Evolutionary conservation across 2,113 vertebrate genomes (phyloP).

Genomic region (Ptyas mucosa): DNA sequence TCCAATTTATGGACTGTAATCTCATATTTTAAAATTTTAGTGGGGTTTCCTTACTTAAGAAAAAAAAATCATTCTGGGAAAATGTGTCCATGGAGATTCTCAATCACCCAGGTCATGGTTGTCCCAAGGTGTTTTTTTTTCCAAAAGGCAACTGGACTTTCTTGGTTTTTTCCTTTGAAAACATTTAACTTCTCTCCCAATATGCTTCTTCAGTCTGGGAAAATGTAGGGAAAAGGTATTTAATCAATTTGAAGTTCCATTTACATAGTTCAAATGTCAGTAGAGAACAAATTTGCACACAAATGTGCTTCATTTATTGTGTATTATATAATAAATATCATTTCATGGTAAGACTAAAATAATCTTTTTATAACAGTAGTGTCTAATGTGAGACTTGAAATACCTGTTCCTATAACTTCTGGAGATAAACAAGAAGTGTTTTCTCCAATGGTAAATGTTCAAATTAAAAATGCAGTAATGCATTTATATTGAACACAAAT

Average conservation of each 20-base stretch:
- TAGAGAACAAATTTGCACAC: not conserved
- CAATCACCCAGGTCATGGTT: not conserved
- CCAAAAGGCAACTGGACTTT: not conserved
- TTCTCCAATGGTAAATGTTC: not conserved
- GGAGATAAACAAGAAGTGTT: not conserved
- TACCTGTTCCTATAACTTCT: not conserved
- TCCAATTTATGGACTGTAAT: not conserved
- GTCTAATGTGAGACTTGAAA: not conserved
- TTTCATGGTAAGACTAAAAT: not conserved
- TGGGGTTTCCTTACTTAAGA: not conserved
- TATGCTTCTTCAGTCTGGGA: not conserved
- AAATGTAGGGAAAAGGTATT: not conserved
- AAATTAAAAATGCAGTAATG: not conserved
- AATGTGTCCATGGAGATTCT: not conserved
- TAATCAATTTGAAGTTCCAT: not conserved
- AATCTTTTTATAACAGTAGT: not conserved
- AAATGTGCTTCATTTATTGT: not conserved
- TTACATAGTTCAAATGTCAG: not conserved
- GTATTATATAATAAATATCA: not conserved
- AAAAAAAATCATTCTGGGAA: not conserved
- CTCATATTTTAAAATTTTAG: not conserved
- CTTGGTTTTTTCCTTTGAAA: not conserved
- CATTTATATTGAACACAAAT: not conserved
- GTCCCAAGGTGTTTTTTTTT: not conserved
- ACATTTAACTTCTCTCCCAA: not conserved